Evolutionary conservation across 1,140 invertebrate species (phyloP), one percentile per base, ranked within the genome.

Genomic region (Heliothis virescens): DNA sequence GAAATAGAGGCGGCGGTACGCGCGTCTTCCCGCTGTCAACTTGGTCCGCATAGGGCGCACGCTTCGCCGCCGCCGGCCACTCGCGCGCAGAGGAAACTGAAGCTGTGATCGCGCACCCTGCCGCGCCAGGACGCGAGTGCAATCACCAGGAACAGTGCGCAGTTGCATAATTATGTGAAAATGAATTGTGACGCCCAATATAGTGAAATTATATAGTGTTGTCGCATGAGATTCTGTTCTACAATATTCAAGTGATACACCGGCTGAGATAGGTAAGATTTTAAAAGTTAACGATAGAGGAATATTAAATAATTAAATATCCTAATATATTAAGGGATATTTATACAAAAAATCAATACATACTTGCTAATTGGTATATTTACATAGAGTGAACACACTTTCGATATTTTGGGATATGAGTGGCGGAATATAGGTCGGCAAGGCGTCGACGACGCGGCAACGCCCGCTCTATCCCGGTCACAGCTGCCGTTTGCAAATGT

Each of bases 391-490:
- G 75, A 72, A 80, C 26, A 89, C 83, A 87, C 83, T 90, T 91
- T 90, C 83, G 93, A 90, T 94, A 94, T 94, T 94, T 94, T 90
- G 88, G 92, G 92, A 93, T 90, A 90, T 92, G 90, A 89, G 90
- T 90, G 85, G 85, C 87, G 86, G 84, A 90, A 91, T 91, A 93
- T 94, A 87, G 92, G 92, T 93, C 92, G 91, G 83, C 84, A 87
- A 89, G 88, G 83, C 84, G 87, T 88, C 89, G 81, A 73, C 85
- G 88, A 89, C 83, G 86, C 85, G 91, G 91, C 89, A 90, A 90
- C 91, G 92, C 91, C 91, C 91, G 92, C 85, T 81, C 87, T 90
- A 86, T 91, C 91, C 90, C 93, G 92, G 92, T 90, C 91, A 89
- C 87, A 94, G 91, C 91, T 88, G 85, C 86, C 83, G 85, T 82